Conservation (phyloP, 2,888 invertebrate species). For the Caenorhabditis sp. region DNA sequence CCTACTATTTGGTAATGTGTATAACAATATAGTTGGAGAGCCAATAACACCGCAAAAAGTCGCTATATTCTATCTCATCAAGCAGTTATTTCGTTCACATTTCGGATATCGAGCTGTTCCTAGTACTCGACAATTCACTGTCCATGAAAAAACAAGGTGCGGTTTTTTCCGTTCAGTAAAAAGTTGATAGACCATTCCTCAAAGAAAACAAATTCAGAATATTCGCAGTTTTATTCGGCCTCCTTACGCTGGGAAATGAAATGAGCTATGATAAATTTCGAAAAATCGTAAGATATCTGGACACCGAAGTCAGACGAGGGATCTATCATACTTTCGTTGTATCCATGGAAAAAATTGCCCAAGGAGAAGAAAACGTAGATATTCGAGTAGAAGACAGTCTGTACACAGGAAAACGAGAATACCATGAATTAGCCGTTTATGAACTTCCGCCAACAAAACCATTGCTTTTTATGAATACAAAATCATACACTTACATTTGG, state of each 20-base stretch:
- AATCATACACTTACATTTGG: slow-evolving; percentile 28
- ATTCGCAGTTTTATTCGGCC: slow-evolving; percentile 8
- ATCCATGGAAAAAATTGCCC: slow-evolving; percentile 28
- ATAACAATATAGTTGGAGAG: slow-evolving; percentile 34
- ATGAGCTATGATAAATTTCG: slow-evolving; percentile 23
- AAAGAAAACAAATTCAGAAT: slow-evolving; percentile 14
- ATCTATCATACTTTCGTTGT: slow-evolving; percentile 19
- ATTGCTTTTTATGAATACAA: slow-evolving; percentile 10
- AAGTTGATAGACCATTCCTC: neutral
- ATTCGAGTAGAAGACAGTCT: slow-evolving; percentile 23
- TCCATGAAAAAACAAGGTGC: slow-evolving; percentile 13
- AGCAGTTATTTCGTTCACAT: slow-evolving; percentile 23
- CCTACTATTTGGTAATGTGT: slow-evolving; percentile 35
- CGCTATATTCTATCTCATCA: slow-evolving; percentile 31
- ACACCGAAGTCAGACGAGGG: slow-evolving; percentile 7
- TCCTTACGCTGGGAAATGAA: slow-evolving; percentile 11
- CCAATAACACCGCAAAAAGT: slow-evolving; percentile 27
- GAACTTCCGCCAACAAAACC: slow-evolving; percentile 8
- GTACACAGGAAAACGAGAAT: slow-evolving; percentile 16
- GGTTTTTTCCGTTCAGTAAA: no score
- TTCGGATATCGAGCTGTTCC: slow-evolving; percentile 19
- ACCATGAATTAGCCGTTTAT: neutral
- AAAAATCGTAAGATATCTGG: slow-evolving; percentile 11
- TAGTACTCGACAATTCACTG: slow-evolving; percentile 15
- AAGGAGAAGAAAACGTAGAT: slow-evolving; percentile 13